Base-by-base conservation (phyloP, 2,113 vertebrate genomes). In the Corydoras sp. region DNA sequence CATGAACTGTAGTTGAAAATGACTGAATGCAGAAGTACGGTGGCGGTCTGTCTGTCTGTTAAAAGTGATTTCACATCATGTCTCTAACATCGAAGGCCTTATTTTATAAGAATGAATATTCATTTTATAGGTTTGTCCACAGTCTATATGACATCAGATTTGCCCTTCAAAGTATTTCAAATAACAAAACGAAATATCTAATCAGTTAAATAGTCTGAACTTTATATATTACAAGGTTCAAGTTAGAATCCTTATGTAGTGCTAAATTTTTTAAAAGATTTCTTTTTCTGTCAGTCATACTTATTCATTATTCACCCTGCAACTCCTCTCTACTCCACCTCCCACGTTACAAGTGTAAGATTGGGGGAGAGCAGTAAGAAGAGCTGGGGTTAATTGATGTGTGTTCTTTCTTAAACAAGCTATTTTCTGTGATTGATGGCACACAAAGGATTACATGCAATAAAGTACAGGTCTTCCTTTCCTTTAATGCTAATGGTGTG, bases 381-480 rank as follows among this genome's bases (percentile, higher is more conserved):
- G 35, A 66, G 64, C 54, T 29, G 56, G 78, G 83, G 84, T 83
- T 85, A 83, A 83, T 83, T 85, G 79, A 78, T 79, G 80, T 75
- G 79, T 74, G 83, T 81, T 81, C 77, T 77, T 71, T 62, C 63
- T 51, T 73, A 68, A 76, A 74, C 72, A 80, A 75, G 79, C 80
- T 72, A 67, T 58, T 24, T 64, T 71, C 59, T 76, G 78, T 81
- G 84, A 86, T 86, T 84, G 83, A 87, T 79, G 73, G 79, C 76
- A 31, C 69, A 62, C 78, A 72, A 63, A 65, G 78, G 77, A 78
- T 74, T 73, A 77, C 77, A 59, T 35, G 68, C 74, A 29, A 32
- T 67, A 70, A 49, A 70, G 68, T 7, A 55, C 65, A 62, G 43
- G 62, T 77, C 74, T 71, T 74, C 68, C 68, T 62, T 79, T 76